A percentile compares a stretch with the other conserved stretches of the same genome.
phyloP scores from a whole-genome alignment of 1,140 invertebrate genomes.

The Rhagoletis zephyria region DNA sequence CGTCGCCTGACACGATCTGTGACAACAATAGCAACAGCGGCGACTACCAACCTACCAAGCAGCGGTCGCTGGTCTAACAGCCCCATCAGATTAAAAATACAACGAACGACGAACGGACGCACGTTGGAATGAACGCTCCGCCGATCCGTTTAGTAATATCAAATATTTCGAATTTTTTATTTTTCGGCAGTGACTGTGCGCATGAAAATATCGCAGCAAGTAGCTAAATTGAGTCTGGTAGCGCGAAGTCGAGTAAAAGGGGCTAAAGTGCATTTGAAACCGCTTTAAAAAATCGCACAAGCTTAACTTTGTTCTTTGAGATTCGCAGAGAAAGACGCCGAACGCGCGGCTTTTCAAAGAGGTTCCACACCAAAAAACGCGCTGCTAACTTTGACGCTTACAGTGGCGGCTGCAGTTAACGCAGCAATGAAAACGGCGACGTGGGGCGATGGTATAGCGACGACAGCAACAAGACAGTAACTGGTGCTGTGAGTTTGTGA shows the following conservation, averaged over 20 bases:
- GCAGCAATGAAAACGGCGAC: neutral
- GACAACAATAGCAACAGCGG: constrained; percentile 1
- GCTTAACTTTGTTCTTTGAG: neutral
- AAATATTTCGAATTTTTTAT: neutral
- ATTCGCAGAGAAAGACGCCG: neutral
- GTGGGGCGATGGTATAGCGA: neutral
- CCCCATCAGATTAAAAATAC: neutral
- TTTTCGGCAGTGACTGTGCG: neutral
- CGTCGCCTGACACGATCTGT: neutral
- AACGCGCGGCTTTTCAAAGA: neutral
- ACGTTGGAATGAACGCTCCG: constrained; percentile 7
- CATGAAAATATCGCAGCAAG: neutral
- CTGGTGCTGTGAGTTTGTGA: neutral
- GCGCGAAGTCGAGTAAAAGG: neutral
- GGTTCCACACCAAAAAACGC: neutral
- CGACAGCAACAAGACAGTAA: neutral
- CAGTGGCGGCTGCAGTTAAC: no score
- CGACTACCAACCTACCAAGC: neutral
- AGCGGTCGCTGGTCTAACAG: neutral
- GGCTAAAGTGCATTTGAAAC: neutral
- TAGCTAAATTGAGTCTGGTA: neutral
- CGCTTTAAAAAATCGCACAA: neutral
- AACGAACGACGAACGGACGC: constrained; percentile 47
- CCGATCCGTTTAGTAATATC: neutral
- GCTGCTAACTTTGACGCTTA: neutral